A percentile compares a stretch with the other conserved stretches of the same genome.
These are phyloP conservation scores for Ectropis grisescens DNA, from an alignment of 1,140 invertebrate genomes.

Conservation along the genomic window DNA sequence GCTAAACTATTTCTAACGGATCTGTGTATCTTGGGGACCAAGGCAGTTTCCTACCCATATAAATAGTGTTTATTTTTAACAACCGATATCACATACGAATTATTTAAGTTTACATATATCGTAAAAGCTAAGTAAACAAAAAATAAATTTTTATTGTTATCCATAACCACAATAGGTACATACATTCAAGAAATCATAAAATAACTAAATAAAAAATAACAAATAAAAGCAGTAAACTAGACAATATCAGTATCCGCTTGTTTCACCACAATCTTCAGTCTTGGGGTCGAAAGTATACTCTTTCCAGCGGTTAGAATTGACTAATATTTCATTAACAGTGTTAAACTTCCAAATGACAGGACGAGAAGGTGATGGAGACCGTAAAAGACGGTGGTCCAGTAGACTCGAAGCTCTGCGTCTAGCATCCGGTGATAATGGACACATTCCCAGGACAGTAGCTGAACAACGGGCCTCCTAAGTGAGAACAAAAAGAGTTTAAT, in stretches of 20 bases:
- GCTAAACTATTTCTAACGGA: constrained; percentile 63
- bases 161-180: no score
- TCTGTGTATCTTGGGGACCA: constrained; percentile 18
- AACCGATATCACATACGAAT: no score
- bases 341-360: constrained; percentile 48
- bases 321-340: constrained; percentile 44
- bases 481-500: background rate
- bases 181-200: no score
- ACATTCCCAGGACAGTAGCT: constrained; percentile 21
- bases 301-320: constrained; percentile 40
- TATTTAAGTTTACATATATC: no score
- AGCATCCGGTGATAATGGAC: constrained; percentile 33
- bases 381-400: constrained; percentile 27
- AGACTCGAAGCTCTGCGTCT: constrained; percentile 31
- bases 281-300: constrained; percentile 31
- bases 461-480: constrained; percentile 20
- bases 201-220: constrained; percentile 2
- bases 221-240: constrained; percentile 2
- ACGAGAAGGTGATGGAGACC: constrained; percentile 22
- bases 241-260: no score
- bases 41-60: background rate
- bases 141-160: no score
- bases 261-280: constrained; percentile 6
- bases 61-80: background rate
- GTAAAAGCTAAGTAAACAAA: no score